phyloP scores from a whole-genome alignment of 2,888 invertebrate genomes.

The Priocnemis perturbator region DNA sequence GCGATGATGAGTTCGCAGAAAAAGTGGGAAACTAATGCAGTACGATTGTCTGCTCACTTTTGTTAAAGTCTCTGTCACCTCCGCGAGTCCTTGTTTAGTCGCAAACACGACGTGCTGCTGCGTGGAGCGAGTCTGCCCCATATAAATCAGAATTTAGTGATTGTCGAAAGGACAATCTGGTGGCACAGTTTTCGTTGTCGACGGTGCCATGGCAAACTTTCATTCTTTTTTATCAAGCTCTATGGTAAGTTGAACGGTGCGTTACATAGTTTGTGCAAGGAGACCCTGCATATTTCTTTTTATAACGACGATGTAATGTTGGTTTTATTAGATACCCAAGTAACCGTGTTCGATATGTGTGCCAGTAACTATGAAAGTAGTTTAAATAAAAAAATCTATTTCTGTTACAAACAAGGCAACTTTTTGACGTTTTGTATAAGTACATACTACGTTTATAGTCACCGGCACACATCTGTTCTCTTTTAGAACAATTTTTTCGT shows the following conservation, averaged over 20 bases:
- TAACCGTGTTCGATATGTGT: no score
- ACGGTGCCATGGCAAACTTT: conserved; percentile 30
- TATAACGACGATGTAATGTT: background rate
- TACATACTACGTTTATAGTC: no score
- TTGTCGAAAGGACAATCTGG: conserved; percentile 18
- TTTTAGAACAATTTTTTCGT: no score
- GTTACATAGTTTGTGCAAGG: background rate
- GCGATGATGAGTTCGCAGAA: conserved; percentile 35
- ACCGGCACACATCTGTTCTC: no score
- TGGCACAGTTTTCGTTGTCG: background rate
- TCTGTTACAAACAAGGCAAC: no score
- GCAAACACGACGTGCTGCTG: background rate
- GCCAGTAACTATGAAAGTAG: no score
- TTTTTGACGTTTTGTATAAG: no score
- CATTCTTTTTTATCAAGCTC: conserved; percentile 30
- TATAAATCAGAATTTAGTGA: background rate
- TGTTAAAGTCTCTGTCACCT: background rate
- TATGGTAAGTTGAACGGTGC: conserved; percentile 22
- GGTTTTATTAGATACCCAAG: no score
- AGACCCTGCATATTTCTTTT: no score
- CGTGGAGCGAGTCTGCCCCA: background rate
- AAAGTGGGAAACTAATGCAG: conserved; percentile 26
- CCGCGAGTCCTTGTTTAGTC: conserved; percentile 24
- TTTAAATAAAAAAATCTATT: no score
- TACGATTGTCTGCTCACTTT: conserved; percentile 3